Evolutionary conservation across 2,888 invertebrate genomes (phyloP).

Genomic region (Eurytoma adleriae): DNA sequence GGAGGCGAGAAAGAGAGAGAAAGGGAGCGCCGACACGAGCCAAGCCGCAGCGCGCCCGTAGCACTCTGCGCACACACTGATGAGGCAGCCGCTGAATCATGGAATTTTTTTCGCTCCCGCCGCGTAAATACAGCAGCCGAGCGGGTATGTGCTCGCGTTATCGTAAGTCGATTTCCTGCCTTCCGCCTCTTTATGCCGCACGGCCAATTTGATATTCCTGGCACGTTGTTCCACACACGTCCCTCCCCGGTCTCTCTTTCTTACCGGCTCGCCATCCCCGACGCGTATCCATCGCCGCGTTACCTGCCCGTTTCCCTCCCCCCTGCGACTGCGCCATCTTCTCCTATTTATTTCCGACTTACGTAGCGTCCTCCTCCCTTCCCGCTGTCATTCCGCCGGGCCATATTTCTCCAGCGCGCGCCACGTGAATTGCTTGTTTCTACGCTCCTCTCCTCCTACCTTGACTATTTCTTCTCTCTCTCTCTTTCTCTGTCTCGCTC

Average conservation of each 20-base stretch:
- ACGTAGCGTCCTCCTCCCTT: conserved; percentile 6
- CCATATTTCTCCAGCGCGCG: conserved; percentile 2
- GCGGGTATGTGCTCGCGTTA: conserved; percentile 36
- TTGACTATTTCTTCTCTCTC: background rate
- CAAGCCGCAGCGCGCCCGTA: background rate
- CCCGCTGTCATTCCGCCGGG: conserved; percentile 21
- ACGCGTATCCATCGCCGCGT: background rate
- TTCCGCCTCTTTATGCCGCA: conserved; percentile 61
- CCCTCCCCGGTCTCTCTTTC: background rate
- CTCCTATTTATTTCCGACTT: conserved; percentile 48
- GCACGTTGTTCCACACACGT: conserved; percentile 56
- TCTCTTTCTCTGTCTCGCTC: background rate
- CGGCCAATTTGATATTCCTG: conserved; percentile 65
- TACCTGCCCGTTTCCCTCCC: background rate
- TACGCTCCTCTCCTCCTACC: background rate
- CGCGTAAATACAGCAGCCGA: conserved; percentile 38
- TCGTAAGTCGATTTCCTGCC: conserved; percentile 57
- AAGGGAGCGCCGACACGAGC: background rate
- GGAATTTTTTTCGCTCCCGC: conserved; percentile 49
- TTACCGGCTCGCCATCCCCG: too few relatives aligned
- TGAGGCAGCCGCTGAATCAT: conserved; percentile 54
- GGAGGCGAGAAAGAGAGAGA: background rate
- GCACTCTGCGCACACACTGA: conserved; percentile 21
- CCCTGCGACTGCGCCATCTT: conserved; percentile 3
- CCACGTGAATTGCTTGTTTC: too few relatives aligned